Base-by-base conservation (phyloP, 2,797 vertebrate genomes). In the Apogon hyalosoma region DNA sequence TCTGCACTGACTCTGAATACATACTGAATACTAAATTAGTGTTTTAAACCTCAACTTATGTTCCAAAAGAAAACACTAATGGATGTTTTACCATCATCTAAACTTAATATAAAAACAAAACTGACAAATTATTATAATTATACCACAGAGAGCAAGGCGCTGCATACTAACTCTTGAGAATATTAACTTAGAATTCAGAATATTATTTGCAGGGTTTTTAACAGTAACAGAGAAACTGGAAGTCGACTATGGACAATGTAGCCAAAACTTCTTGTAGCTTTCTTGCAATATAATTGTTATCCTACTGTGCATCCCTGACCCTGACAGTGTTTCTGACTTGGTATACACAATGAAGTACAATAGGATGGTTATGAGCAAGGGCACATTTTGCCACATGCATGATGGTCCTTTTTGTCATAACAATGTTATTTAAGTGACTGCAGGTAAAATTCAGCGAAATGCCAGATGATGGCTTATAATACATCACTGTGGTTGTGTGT, bases 361-460 rank as follows among this genome's bases (percentile, higher is more conserved):
- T 16, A 43, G 36, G 60, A 45, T 51, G 21, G 63, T 57, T 66
- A 3, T 3, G 28, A 73, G 59, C 59, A 79, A 71, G 65, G 58
- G 28, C 58, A 71, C 50, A 74, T 56, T 55, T 40, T 46, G 49
- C 62, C 31, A 60, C 12, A 1, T 41, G 15, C 64, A 67, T 50
- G 33, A 28, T 2, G 18, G 41, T 38, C 18, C 18, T 70, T n/a
- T 52, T 47, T 64, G 19, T 70, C 63, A 15, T 24, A 13, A 33
- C 10, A 28, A 6, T 72, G 46, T 72, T 62, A 64, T 58, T 60
- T 48, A 67, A 64, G 54, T 48, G 48, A 71, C 58, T 48, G 57
- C 42, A 61, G 39, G 51, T 63, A 73, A 52, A 58, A 69, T 33
- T 41, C 36, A 46, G 31, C n/a, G 10, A 70, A 19, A 43, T 24